Evolutionary conservation across 92 coral and sea anemone species (phyloP).

Genomic region (Epizoanthus fatuus): DNA sequence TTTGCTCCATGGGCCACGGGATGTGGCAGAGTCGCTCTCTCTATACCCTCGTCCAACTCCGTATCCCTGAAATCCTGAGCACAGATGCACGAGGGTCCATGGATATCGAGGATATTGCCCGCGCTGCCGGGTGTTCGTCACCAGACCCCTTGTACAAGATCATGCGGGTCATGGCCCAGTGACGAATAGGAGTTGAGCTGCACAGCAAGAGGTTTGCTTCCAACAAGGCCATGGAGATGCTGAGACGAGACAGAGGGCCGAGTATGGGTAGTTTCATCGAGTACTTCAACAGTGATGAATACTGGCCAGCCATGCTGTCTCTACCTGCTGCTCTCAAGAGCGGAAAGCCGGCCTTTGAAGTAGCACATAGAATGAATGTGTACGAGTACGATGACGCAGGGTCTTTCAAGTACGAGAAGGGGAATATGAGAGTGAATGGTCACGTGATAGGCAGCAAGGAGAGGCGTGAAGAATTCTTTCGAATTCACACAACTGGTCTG

Average conservation of each 20-base stretch:
- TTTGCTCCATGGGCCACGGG: slow-evolving; percentile 55
- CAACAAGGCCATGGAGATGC: slow-evolving; percentile 57
- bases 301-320: slow-evolving; percentile 58
- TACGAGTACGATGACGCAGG: too few relatives aligned
- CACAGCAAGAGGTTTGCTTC: slow-evolving; percentile 40
- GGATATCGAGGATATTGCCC: slow-evolving; percentile 45
- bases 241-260: slow-evolving; percentile 67
- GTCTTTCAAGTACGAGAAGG: too few relatives aligned
- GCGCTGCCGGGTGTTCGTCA: slow-evolving; percentile 50
- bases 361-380: slow-evolving; percentile 62
- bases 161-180: slow-evolving; percentile 66
- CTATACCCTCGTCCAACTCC: too few relatives aligned
- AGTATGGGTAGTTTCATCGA: slow-evolving; percentile 61
- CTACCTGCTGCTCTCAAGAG: slow-evolving; percentile 56
- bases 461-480: too few relatives aligned
- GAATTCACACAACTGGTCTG: too few relatives aligned
- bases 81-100: slow-evolving; percentile 8
- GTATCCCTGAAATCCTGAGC: not conserved
- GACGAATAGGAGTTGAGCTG: slow-evolving; percentile 61
- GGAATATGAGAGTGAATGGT: too few relatives aligned
- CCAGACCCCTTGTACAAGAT: slow-evolving; percentile 36
- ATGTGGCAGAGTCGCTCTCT: too few relatives aligned
- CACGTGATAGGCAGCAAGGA: too few relatives aligned
- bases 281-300: slow-evolving; percentile 59
- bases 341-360: slow-evolving; percentile 54